Base-by-base conservation (phyloP, 2,113 vertebrate species). In the Brachyhypopomus occidentalis region DNA sequence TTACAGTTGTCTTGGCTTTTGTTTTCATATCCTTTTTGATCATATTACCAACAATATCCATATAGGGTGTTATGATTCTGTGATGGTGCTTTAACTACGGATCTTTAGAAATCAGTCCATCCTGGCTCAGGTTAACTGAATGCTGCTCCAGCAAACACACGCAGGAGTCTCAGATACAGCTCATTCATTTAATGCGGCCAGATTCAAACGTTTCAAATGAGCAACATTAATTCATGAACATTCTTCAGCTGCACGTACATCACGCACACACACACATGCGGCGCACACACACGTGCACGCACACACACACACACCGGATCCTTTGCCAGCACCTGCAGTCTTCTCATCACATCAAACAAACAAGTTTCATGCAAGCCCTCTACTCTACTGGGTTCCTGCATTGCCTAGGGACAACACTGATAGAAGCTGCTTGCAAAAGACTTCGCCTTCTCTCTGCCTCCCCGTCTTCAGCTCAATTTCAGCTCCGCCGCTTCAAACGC, bases 191-290 rank as follows among this genome's bases (percentile, higher is more conserved):
- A 8, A 52, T 72, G 63, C 71, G 48, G 38, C 27, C 34, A 36
- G 22, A 84, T 88, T 89, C 89, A 89, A 89, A 90, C 91, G 45
- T 52, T 52, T 52, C 45, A 52, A 52, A 91, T 89, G 89, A 92
- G 89, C 86, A 89, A 91, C 92, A 92, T 93, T 92, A 90, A 93
- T 93, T 93, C 91, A 93, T 93, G 93, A 93, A 92, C 89, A 93
- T 94, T 93, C 91, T 90, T 90, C 83, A 88, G 89, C 87, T 86
- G 87, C 85, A 16, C 66, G 41, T 88, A 83, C 91, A 90, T 91
- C 63, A 75, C 78, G 4, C 73, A 23, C 78, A 59, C 74, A 74
- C 75, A 59, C 72, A 75, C 79, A 73, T 36, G 20, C 67, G n/a
- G 45, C 52, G 27, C 60, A 60, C n/a, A 74, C 70, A 70, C 75